These are phyloP conservation scores for Apocheima hispidaria DNA, from an alignment of 2,888 invertebrate species.

Conservation along the genomic window DNA sequence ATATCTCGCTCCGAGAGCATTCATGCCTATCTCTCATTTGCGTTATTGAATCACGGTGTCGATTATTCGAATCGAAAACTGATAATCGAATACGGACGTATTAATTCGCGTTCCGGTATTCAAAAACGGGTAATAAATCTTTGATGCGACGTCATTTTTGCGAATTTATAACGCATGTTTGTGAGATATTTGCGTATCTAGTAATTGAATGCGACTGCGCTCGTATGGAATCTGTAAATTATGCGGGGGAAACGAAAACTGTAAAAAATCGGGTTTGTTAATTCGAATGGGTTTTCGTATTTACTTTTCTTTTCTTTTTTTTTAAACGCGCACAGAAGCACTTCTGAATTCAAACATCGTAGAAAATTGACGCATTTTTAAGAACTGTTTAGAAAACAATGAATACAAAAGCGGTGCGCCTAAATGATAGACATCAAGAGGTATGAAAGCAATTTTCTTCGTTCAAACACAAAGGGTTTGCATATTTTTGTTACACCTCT, in stretches of 20 bases:
- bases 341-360: no score
- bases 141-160: constrained; percentile 60
- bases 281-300: neutral
- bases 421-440: constrained; percentile 51
- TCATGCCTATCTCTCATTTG: constrained; percentile 61
- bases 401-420: constrained; percentile 17
- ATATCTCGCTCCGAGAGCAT: constrained; percentile 57
- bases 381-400: constrained; percentile 30
- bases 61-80: constrained; percentile 65
- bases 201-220: constrained; percentile 35
- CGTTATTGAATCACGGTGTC: constrained; percentile 69
- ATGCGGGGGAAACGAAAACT: constrained; percentile 13
- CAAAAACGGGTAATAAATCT: constrained; percentile 75
- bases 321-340: no score
- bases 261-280: neutral
- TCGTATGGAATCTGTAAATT: constrained; percentile 21
- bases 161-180: constrained; percentile 63
- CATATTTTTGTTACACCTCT: constrained; percentile 65
- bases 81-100: constrained; percentile 67
- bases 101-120: constrained; percentile 63
- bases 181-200: constrained; percentile 42
- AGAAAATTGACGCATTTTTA: constrained; percentile 12
- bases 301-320: neutral
- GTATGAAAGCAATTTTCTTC: constrained; percentile 58
- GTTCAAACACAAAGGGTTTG: constrained; percentile 59